A percentile compares a stretch with the other conserved stretches of the same genome.
Conservation (phyloP, 2,113 vertebrate genomes). For the Macquaria ambigua region DNA sequence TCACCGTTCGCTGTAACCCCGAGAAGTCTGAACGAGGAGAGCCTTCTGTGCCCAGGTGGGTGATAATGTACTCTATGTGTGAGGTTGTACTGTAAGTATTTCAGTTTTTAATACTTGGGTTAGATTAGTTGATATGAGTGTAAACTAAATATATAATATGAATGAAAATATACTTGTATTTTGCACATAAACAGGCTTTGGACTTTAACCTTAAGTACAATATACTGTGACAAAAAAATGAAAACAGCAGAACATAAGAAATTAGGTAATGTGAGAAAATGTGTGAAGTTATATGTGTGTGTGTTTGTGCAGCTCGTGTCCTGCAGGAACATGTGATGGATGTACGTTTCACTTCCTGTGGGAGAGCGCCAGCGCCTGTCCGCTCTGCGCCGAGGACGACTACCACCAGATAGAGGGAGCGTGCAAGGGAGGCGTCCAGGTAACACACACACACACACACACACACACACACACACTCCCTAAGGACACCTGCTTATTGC, state of each 20-base stretch:
- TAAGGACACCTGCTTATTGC: too few species aligned
- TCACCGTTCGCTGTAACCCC: constrained; percentile 91
- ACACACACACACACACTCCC: too few species aligned
- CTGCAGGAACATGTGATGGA: constrained; percentile 93
- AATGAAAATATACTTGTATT: too few species aligned
- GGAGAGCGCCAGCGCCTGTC: constrained; percentile 91
- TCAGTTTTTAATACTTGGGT: not conserved
- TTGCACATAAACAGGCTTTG: too few species aligned
- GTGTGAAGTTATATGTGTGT: not conserved
- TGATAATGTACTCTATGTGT: not conserved
- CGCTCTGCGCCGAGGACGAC: constrained; percentile 87
- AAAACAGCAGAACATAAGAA: not conserved
- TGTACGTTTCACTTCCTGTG: constrained; percentile 93
- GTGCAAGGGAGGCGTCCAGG: constrained; percentile 91
- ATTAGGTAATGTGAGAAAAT: not conserved
- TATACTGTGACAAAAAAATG: too few species aligned
- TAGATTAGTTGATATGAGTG: too few species aligned
- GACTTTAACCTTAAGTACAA: too few species aligned
- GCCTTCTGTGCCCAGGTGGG: constrained; percentile 91
- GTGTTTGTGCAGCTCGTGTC: constrained; percentile 85
- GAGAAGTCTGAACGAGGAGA: constrained; percentile 85
- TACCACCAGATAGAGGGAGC: constrained; percentile 92
- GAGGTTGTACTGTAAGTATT: not conserved
- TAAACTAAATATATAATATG: too few species aligned
- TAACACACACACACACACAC: constrained; percentile 61